Base-by-base conservation (phyloP, 2,797 vertebrate species). In the Cheirogaleus major region DNA sequence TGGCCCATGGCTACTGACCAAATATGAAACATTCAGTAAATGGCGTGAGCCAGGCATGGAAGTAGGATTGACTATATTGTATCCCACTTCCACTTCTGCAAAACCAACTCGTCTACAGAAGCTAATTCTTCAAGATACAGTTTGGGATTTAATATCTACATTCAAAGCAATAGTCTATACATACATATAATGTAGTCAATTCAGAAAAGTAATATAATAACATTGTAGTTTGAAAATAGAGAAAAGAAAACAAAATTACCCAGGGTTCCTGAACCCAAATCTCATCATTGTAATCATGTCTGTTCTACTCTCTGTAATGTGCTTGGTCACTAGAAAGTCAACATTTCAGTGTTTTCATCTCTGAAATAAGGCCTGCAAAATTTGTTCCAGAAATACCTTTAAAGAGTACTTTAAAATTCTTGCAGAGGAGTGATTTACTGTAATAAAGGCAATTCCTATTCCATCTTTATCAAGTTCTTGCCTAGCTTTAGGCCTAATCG, bases 401-500 rank as follows among this genome's bases (percentile, higher is more conserved):
- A 38, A 41, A 69, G 93, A 91, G 43, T 35, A 48, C 38, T n/a
- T 70, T 41, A n/a, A 70, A 90, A 85, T 93, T 95, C 55, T 93
- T 81, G 35, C 55, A 82, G 70, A 72, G 32, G 43, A 82, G 22
- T 73, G 70, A 73, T 90, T 95, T 81, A 85, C 32, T 75, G 30
- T 75, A 70, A 83, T 75, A 95, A 93, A 95, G 70, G 13, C 30
- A 89, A 82, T 87, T 59, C 14, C 45, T 75, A 15, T 91, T 92
- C 30, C 55, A 61, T 94, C 88, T 95, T 45, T 76, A 15, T 55
- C 32, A 48, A 65, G 12, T 79, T 79, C 27, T 35, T 79, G 35
- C 43, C 32, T 70, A 81, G 41, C 57, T 25, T 82, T 45, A 89
- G 80, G 63, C 41, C 52, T 89, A 75, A 76, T n/a, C 73, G 86